A percentile compares a stretch with the other conserved stretches of the same genome.
Conservation (phyloP, 2,113 vertebrate genomes). For the Psittacara wagleri region DNA sequence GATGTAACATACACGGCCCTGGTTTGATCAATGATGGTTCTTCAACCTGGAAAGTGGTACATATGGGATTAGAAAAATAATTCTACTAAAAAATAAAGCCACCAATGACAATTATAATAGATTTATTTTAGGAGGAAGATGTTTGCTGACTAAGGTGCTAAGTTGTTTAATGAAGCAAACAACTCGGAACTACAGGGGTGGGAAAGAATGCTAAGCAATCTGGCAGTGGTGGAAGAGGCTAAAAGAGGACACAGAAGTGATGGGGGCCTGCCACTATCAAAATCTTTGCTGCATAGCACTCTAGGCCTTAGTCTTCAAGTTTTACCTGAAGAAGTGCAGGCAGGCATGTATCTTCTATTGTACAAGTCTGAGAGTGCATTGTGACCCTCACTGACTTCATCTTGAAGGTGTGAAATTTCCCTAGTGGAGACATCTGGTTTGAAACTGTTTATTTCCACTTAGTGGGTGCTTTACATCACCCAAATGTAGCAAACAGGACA, state of each 20-base stretch:
- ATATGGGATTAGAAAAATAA: background rate
- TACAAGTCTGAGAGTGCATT: background rate
- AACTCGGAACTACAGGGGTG: background rate
- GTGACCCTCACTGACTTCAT: background rate
- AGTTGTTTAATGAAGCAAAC: background rate
- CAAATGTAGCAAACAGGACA: background rate
- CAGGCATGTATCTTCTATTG: accelerated
- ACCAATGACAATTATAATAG: background rate
- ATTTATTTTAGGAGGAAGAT: background rate
- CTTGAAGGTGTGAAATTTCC: background rate
- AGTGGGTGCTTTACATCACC: accelerated
- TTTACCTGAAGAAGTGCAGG: background rate
- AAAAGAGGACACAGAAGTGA: background rate
- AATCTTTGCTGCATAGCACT: background rate
- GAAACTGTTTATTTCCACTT: background rate
- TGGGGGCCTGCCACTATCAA: accelerated
- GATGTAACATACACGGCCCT: background rate
- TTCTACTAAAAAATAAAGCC: background rate
- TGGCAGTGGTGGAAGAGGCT: background rate
- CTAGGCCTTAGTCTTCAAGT: background rate
- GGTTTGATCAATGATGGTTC: background rate
- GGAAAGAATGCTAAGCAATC: background rate
- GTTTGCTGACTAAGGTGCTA: background rate
- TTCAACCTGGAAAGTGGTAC: background rate
- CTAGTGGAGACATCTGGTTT: background rate